These are phyloP conservation scores for Chamaedrilus cognettii DNA, from an alignment of 2,888 invertebrate species.

Conservation along the genomic window DNA sequence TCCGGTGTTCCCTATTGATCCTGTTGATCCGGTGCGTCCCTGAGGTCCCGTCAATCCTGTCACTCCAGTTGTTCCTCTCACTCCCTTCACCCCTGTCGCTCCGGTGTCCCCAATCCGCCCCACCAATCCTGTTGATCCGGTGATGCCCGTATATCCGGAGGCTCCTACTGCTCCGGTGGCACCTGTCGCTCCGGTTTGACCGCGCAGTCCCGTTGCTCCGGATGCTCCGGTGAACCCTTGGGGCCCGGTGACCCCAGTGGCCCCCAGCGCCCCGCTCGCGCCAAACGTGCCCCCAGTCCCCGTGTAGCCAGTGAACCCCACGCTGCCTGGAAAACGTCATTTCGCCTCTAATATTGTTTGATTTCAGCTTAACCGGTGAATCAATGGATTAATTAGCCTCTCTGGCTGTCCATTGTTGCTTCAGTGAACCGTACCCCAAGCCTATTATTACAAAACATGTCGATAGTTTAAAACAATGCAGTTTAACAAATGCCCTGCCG, in stretches of 20 bases:
- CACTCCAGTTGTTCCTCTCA: slow-evolving; percentile 18
- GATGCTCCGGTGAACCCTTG: not conserved
- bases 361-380: too few species aligned
- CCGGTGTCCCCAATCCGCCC: slow-evolving; percentile 9
- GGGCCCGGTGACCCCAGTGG: slow-evolving; percentile 1
- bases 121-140: slow-evolving; percentile 6
- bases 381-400: too few species aligned
- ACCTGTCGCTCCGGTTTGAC: slow-evolving; percentile 12
- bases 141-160: slow-evolving; percentile 11
- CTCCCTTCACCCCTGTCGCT: slow-evolving; percentile 1
- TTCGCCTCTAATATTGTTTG: too few species aligned
- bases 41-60: not conserved
- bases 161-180: slow-evolving; percentile 10
- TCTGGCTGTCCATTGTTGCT: too few species aligned
- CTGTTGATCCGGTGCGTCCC: not conserved
- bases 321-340: too few species aligned
- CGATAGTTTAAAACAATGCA: too few species aligned
- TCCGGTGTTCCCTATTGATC: not conserved
- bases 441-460: too few species aligned
- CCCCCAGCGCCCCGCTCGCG: not conserved
- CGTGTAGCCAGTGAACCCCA: too few species aligned
- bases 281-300: too few species aligned
- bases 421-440: too few species aligned
- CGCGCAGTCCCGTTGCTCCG: slow-evolving; percentile 2
- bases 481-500: too few species aligned